Evolutionary conservation across 2,888 invertebrate genomes (phyloP).

Genomic region (Panorpa germanica): DNA sequence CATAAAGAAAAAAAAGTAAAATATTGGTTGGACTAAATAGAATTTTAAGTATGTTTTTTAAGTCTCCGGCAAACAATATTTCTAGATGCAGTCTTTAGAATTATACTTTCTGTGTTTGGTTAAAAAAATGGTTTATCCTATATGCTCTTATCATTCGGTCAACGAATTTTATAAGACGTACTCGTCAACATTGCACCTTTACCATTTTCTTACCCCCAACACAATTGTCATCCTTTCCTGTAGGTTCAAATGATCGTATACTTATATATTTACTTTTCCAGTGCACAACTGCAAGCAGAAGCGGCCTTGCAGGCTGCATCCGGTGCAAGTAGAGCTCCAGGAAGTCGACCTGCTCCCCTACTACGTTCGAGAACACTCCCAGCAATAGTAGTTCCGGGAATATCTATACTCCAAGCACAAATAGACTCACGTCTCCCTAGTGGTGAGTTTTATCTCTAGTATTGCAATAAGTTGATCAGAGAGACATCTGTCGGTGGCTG

Average conservation of each 20-base stretch:
- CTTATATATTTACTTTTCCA: conserved; percentile 14
- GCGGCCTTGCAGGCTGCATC: conserved; percentile 29
- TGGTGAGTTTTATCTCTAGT: conserved; percentile 19
- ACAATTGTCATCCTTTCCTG: conserved; percentile 8
- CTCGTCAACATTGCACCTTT: no score
- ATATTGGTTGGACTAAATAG: no score
- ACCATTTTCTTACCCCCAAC: no score
- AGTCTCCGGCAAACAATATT: no score
- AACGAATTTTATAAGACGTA: no score
- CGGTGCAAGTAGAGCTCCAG: conserved; percentile 24
- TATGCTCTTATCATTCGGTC: no score
- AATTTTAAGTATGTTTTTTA: no score
- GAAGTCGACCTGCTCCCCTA: conserved; percentile 45
- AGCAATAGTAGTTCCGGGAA: conserved; percentile 71
- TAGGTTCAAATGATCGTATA: no score
- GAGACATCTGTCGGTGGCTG: background rate
- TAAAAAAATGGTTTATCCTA: no score
- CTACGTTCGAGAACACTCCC: conserved; percentile 71
- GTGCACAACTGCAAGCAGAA: conserved; percentile 35
- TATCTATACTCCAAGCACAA: conserved; percentile 65
- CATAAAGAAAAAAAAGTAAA: no score
- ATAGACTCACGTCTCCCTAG: conserved; percentile 45
- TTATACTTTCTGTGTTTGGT: no score
- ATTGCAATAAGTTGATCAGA: background rate
- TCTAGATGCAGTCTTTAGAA: no score